Percentiles rank a stretch among this genome's conserved stretches.
These are phyloP conservation scores for Heterotis niloticus DNA, from an alignment of 2,113 vertebrate species.

Conservation along the genomic window DNA sequence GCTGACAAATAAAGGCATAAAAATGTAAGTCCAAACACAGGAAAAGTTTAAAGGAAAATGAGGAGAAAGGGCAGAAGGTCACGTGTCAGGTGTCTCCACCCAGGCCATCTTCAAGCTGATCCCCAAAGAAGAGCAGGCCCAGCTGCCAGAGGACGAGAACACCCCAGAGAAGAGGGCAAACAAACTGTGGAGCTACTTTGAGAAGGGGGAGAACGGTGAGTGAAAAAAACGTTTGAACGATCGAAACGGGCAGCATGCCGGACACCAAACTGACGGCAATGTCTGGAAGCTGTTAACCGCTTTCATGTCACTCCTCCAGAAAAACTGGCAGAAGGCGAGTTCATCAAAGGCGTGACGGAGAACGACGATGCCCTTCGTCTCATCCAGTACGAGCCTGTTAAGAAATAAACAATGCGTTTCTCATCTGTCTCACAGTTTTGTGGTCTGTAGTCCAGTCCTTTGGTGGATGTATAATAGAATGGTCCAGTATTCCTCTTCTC, in stretches of 20 bases:
- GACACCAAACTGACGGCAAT: no score
- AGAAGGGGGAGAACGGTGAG: constrained; percentile 78
- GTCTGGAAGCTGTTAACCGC: neutral
- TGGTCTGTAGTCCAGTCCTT: neutral
- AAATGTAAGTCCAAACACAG: neutral
- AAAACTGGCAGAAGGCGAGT: constrained; percentile 74
- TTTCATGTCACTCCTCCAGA: constrained; percentile 46
- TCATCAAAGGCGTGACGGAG: constrained; percentile 71
- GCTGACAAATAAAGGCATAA: neutral
- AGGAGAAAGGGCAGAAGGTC: no score
- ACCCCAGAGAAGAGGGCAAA: constrained; percentile 78
- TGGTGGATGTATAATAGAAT: neutral
- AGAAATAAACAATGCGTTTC: constrained; percentile 39
- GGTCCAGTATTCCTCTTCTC: neutral
- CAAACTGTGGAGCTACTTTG: constrained; percentile 80
- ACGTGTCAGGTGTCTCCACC: constrained; percentile 17
- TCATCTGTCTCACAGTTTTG: neutral
- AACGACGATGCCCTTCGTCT: constrained; percentile 73
- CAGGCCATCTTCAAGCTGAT: constrained; percentile 89
- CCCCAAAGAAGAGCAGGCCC: constrained; percentile 67
- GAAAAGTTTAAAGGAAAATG: no score
- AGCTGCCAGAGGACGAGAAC: constrained; percentile 76
- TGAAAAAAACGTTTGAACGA: no score
- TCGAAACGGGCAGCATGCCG: no score
- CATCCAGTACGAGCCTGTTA: constrained; percentile 68